phyloP scores from a whole-genome alignment of 2,113 vertebrate species.

The Cricetomys ansorgei region DNA sequence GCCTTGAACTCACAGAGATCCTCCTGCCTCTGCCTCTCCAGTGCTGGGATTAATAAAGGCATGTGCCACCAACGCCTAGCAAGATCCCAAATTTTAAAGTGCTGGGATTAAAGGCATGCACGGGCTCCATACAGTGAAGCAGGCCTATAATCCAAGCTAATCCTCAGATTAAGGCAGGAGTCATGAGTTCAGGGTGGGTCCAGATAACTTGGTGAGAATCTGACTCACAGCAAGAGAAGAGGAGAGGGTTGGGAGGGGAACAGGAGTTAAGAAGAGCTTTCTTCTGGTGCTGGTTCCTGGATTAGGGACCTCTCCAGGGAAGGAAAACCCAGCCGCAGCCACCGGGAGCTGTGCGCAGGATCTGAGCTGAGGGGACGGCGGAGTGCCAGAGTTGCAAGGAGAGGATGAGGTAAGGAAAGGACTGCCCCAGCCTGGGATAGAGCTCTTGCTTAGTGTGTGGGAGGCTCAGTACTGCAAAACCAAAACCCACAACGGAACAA shows the following conservation, averaged over 20 bases:
- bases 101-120: too few relatives aligned
- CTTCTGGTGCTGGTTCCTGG: neutral
- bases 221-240: neutral
- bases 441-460: neutral
- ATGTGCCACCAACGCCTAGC: too few relatives aligned
- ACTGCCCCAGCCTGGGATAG: too few relatives aligned
- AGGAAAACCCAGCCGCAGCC: fast-evolving
- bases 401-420: neutral
- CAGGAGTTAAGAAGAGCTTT: neutral
- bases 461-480: neutral
- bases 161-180: neutral
- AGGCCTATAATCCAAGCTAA: neutral
- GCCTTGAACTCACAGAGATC: too few relatives aligned
- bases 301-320: fast-evolving
- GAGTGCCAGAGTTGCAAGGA: fast-evolving
- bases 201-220: neutral
- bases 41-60: too few relatives aligned
- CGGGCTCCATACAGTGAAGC: neutral
- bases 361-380: neutral
- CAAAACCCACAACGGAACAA: neutral
- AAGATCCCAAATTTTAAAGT: too few relatives aligned
- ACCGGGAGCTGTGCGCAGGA: neutral
- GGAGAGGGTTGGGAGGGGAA: neutral
- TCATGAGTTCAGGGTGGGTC: too few relatives aligned
- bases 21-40: too few relatives aligned